Percentiles rank a stretch among this genome's conserved stretches.
Conservation (phyloP, 2,113 vertebrate genomes). For the Myotis lucifugus region DNA sequence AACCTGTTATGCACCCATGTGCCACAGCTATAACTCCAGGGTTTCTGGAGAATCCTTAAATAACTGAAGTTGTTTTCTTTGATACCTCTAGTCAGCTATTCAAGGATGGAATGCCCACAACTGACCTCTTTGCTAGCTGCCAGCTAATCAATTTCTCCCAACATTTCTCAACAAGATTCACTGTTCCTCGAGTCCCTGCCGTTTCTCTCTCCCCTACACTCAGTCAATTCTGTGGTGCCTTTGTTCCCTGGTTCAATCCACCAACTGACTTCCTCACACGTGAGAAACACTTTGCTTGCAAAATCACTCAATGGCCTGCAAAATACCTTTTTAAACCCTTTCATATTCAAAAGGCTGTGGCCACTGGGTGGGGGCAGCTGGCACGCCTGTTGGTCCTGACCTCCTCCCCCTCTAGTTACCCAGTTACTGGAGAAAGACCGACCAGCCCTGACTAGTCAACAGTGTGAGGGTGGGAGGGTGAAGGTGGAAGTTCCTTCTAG, state of each 20-base stretch:
- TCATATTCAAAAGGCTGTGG: not conserved
- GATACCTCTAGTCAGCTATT: not conserved
- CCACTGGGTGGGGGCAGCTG: not conserved
- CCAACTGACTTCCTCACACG: not conserved
- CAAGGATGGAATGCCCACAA: not conserved
- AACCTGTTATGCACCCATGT: rapidly evolving
- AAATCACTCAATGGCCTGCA: not conserved
- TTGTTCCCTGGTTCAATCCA: not conserved
- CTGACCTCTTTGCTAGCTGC: not conserved
- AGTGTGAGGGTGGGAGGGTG: not conserved
- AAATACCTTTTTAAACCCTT: not conserved
- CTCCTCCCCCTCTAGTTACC: not conserved
- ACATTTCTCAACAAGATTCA: not conserved
- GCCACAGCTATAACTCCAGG: not conserved
- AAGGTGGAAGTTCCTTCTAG: not conserved
- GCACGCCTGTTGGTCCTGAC: not conserved
- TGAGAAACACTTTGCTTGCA: not conserved
- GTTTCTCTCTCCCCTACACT: not conserved
- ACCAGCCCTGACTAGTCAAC: not conserved
- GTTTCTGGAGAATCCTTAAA: not conserved
- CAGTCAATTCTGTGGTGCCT: not conserved
- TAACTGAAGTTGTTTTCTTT: not conserved
- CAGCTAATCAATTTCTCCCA: not conserved
- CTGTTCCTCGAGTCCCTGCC: not conserved
- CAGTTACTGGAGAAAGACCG: not conserved